Evolutionary conservation across 2,888 invertebrate genomes (phyloP).

Genomic region (Rhogogaster chlorosoma): DNA sequence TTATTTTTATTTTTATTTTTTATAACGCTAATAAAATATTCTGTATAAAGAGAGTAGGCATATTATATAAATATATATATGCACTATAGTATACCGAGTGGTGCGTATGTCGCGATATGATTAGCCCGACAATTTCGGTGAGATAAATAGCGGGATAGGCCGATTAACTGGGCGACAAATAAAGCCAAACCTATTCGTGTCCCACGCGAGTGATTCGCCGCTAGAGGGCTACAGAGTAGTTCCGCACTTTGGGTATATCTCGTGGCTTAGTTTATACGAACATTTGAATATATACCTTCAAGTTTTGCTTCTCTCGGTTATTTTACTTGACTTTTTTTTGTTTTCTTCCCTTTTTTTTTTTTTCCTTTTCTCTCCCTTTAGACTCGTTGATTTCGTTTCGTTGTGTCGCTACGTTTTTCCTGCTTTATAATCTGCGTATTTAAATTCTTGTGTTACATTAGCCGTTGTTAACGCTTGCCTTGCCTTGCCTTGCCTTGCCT

Average conservation of each 20-base stretch:
- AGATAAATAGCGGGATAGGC: conserved; percentile 39
- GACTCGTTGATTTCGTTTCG: conserved; percentile 20
- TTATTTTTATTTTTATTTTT: background rate
- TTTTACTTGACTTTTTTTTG: background rate
- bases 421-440: conserved; percentile 39
- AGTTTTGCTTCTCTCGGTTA: background rate
- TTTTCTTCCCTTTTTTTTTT: background rate
- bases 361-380: background rate
- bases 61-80: background rate
- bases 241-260: background rate
- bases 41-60: background rate
- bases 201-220: conserved; percentile 39
- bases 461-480: conserved; percentile 27
- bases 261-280: background rate
- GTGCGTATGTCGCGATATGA: conserved; percentile 34
- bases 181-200: conserved; percentile 39
- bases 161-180: conserved; percentile 46
- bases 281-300: background rate
- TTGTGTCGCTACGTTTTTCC: conserved; percentile 20
- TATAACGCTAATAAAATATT: conserved; percentile 24
- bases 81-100: background rate
- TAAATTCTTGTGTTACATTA: conserved; percentile 44
- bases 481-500: background rate
- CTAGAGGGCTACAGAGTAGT: background rate
- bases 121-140: conserved; percentile 32